Base-by-base conservation (phyloP, 92 coral and sea anemone genomes). In the Parazoanthus darwini region DNA sequence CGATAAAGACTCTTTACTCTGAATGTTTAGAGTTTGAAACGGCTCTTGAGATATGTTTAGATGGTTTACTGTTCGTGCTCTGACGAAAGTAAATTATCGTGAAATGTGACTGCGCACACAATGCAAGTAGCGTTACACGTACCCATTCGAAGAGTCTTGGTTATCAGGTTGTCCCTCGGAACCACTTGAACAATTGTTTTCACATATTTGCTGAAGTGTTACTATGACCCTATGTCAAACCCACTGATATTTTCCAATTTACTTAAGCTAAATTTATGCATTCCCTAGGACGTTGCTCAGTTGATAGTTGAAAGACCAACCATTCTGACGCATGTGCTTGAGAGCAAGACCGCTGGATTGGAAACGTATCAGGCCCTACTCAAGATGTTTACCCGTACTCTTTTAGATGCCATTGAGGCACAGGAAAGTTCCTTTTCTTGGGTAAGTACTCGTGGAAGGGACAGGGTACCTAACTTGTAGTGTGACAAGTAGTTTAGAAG, bases 281-380 rank as follows among this genome's bases (percentile, higher is more conserved):
- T 39, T 82, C 18, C 48, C 4, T 86, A 96, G 98, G 99, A 97
- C 88, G 89, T 97, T 77, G 92, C 98, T n/a, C 99, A 93, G 89
- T 86, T 97, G 72, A 90, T 97, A 22, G 92, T 97, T 48, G 98
- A 96, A 78, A 94, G 99, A 11, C 95, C 98, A 26, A 94, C 98
- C 71, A 94, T 97, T 43, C 90, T 95, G 87, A 91, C 89, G 42
- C 95, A 96, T 85, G 96, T 95, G 44, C 93, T 97, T 0, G 94
- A 73, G 80, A 91, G 83, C 54, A 93, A 91, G 44, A 36, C 89
- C 6, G 91, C 92, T 25, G 96, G 94, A 65, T 80, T 86, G 48
- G 96, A 95, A 59, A 95, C 99, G 4, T 93, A 91, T 77, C 93
- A 91, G 80, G 98, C 99, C 26, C 82, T 97, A 3, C 92, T 97